Percentiles rank a stretch among this genome's conserved stretches.
phyloP scores from a whole-genome alignment of 1,140 invertebrate genomes.

The Parasteatoda tepidariorum region DNA sequence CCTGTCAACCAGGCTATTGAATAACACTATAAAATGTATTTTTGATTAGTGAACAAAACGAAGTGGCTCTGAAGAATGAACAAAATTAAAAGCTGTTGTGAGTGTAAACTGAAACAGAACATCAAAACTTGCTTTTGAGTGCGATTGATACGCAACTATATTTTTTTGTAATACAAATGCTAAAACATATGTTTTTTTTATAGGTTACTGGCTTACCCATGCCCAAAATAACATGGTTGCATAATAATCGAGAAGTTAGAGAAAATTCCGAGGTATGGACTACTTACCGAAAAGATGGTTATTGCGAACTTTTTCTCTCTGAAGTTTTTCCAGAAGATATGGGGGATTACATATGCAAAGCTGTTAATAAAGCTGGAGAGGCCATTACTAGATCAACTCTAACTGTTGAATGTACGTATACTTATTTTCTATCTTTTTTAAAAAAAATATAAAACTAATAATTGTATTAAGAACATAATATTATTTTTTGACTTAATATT shows the following conservation, averaged over 20 bases:
- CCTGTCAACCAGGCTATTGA: no score
- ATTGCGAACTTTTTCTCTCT: slow-evolving; percentile 84
- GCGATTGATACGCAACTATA: no score
- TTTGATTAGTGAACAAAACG: no score
- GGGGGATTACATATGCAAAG: slow-evolving; percentile 85
- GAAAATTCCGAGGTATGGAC: slow-evolving; percentile 84
- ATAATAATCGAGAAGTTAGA: slow-evolving; percentile 78
- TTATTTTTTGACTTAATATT: no score
- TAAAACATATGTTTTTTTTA: no score
- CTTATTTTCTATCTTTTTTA: background rate
- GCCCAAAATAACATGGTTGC: slow-evolving; percentile 79
- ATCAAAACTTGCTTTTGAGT: no score
- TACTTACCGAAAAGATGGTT: slow-evolving; percentile 69
- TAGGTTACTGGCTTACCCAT: slow-evolving; percentile 78
- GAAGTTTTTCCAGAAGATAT: slow-evolving; percentile 96
- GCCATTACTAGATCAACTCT: slow-evolving; percentile 82
- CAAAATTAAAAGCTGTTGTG: no score
- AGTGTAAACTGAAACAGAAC: no score
- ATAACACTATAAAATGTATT: no score
- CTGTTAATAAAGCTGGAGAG: slow-evolving; percentile 87
- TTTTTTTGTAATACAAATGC: no score
- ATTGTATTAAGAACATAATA: background rate
- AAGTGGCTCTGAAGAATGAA: no score
- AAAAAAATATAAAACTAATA: background rate
- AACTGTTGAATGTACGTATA: slow-evolving; percentile 82